Evolutionary conservation across 2,797 vertebrate species (phyloP).

Genomic region (Sebastolobus altivelis): DNA sequence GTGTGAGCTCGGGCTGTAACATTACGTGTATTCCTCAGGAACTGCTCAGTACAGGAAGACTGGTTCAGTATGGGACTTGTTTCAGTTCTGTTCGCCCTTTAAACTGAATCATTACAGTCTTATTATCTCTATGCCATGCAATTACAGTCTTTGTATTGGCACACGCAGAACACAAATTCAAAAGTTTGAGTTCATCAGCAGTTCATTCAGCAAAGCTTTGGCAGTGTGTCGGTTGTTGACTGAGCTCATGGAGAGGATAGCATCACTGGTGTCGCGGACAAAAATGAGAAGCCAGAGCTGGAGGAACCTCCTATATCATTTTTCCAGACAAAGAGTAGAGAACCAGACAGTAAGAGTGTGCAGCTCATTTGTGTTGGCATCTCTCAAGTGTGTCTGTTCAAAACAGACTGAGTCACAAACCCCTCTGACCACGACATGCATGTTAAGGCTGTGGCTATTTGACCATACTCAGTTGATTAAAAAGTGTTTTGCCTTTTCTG

Average conservation of each 20-base stretch:
- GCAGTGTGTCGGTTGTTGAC: background rate
- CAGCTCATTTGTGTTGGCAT: background rate
- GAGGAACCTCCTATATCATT: background rate
- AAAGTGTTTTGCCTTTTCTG: background rate
- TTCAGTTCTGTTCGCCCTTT: background rate
- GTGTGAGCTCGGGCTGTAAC: constrained; percentile 19
- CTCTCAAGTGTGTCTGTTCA: background rate
- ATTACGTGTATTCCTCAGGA: constrained; percentile 32
- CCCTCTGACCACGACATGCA: background rate
- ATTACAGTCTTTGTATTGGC: background rate
- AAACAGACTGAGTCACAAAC: background rate
- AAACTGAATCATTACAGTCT: background rate
- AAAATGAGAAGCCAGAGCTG: background rate
- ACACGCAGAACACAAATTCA: background rate
- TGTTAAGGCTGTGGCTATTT: background rate
- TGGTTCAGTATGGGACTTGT: background rate
- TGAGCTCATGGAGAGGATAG: background rate
- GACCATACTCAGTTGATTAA: background rate
- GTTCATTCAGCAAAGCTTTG: background rate
- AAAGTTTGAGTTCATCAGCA: background rate
- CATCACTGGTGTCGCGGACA: background rate
- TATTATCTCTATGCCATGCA: background rate
- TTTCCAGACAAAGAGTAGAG: background rate
- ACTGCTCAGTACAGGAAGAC: background rate
- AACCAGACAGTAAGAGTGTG: constrained; percentile 18